Base-by-base conservation (phyloP, 2,888 invertebrate species). In the Stenichneumon culpator region DNA sequence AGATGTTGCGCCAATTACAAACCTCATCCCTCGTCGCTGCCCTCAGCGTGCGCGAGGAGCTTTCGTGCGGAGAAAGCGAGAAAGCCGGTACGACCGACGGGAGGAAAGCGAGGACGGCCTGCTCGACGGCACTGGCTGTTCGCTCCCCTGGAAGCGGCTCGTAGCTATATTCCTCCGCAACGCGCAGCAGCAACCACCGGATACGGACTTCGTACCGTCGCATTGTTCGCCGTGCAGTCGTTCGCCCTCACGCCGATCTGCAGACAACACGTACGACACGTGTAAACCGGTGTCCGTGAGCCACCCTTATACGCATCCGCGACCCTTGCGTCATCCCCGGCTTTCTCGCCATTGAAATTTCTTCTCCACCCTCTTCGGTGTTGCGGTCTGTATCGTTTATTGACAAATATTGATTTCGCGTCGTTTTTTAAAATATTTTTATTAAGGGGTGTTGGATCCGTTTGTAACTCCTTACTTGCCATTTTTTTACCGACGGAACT, bases 1-100 rank as follows among this genome's bases (percentile, higher is more conserved):
- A 93, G 93, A 93, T 93, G 93, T 93, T 93, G 92, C 92, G 90
- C 92, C 93, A 93, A 93, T 93, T 93, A 93, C 93, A 93, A 93
- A 92, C 92, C 93, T 91, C 92, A 90, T 89, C 90, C 90, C 87
- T 86, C 74, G 85, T 86, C 85, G 82, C 81, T 86, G 77, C 86
- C 84, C 50, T 50, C 52, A 52, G 14, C 69, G 57, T 63, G 52
- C 70, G 67, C 82, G 81, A 84, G 69, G 67, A 14, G 70, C 65
- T 78, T 74, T 81, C 79, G 39, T 44, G 79, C 60, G 79, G 81
- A 73, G 52, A 39, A 68, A 83, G 67, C 60, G 79, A 80, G 79
- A 77, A 85, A 82, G 47, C n/a, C 7, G 9, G 36, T 36, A 2
- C 36, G 36, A 36, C 36, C 16, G 72, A 50, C 25, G 19, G 14